Evolutionary conservation across 2,113 vertebrate species (phyloP).

Genomic region (Panthera tigris): DNA sequence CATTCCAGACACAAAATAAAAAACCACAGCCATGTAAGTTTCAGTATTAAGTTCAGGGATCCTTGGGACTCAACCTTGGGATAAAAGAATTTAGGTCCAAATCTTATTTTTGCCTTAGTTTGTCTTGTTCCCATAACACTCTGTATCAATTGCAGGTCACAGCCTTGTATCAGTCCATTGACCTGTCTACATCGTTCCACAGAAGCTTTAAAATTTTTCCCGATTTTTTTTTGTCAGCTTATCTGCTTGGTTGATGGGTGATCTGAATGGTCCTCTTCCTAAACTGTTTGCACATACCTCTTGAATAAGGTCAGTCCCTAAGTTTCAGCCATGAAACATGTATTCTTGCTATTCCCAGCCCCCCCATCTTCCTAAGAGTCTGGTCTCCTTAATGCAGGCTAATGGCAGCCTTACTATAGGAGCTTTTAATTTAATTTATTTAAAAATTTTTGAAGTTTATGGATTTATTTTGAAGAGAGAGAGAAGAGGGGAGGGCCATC

Average conservation of each 20-base stretch:
- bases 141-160: not conserved
- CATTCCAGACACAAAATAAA: not conserved
- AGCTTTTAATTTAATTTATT: not conserved
- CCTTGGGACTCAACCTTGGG: not conserved
- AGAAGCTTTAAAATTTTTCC: not conserved
- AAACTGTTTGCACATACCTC: not conserved
- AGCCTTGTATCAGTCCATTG: not conserved
- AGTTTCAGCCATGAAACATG: not conserved
- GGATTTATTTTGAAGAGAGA: too few species aligned
- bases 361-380: not conserved
- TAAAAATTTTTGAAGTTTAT: too few species aligned
- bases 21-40: not conserved
- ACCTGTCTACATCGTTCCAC: not conserved
- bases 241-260: not conserved
- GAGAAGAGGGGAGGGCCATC: too few species aligned
- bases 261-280: not conserved
- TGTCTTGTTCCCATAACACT: not conserved
- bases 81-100: not conserved
- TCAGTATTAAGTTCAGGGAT: not conserved
- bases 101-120: not conserved
- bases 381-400: not conserved
- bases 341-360: not conserved
- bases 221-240: not conserved
- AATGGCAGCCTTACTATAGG: not conserved
- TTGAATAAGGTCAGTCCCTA: not conserved